A percentile compares a stretch with the other conserved stretches of the same genome.
phyloP scores from a whole-genome alignment of 2,113 vertebrate genomes.

The Garra rufa region DNA sequence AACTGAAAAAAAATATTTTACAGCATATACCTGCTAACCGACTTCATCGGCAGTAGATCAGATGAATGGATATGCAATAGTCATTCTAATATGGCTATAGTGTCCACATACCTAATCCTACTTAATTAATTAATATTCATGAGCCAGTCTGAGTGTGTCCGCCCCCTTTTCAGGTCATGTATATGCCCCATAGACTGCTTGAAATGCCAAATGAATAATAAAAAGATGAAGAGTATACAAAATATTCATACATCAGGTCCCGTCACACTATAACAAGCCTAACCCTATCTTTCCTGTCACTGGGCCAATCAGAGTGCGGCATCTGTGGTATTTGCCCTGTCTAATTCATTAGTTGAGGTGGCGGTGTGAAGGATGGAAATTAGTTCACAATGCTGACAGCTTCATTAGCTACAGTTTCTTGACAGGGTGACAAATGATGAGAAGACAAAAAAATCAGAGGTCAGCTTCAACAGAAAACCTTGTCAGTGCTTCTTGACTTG shows the following conservation, averaged over 20 bases:
- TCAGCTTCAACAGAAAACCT: neutral
- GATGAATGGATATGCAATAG: neutral
- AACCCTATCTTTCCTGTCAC: neutral
- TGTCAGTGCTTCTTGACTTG: neutral
- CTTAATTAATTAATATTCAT: neutral
- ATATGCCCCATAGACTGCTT: neutral
- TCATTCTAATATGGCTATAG: neutral
- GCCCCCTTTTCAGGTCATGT: neutral
- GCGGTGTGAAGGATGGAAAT: slow-evolving; percentile 35
- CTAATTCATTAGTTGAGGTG: slow-evolving; percentile 40
- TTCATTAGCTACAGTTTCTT: slow-evolving; percentile 49
- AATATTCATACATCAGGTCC: neutral
- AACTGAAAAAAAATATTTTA: neutral
- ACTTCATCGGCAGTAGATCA: neutral
- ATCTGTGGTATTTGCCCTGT: slow-evolving; percentile 1
- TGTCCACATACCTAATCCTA: neutral
- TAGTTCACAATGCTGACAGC: slow-evolving; percentile 44
- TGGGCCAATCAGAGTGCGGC: slow-evolving; percentile 4
- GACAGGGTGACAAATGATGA: neutral
- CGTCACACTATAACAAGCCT: neutral
- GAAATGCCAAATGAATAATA: neutral
- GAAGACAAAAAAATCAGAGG: neutral
- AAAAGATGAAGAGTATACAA: neutral
- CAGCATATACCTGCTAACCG: neutral
- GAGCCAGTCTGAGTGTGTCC: neutral